Percentiles rank a stretch among this genome's conserved stretches.
Evolutionary conservation across 2,797 vertebrate genomes (phyloP).

Genomic region (Tragopan temminckii): DNA sequence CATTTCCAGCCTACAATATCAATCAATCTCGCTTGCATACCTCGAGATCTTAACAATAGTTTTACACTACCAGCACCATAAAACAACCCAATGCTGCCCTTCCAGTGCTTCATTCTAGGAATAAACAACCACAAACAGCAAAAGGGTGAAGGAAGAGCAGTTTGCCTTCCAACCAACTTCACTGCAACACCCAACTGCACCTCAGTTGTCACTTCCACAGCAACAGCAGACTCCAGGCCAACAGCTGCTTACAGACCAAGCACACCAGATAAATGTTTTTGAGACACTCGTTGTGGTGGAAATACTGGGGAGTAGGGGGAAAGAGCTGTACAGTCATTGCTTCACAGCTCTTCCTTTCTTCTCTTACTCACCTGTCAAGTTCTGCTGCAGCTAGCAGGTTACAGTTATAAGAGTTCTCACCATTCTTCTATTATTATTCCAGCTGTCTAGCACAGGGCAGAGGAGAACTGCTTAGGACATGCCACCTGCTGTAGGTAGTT

Average conservation of each 20-base stretch:
- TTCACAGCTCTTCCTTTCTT: background rate
- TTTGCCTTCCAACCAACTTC: background rate
- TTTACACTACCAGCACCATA: background rate
- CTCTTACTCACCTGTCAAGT: background rate
- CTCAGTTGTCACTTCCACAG: background rate
- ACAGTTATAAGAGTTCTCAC: background rate
- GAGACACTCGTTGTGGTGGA: background rate
- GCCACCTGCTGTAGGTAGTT: background rate
- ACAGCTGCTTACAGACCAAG: background rate
- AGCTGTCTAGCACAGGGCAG: background rate
- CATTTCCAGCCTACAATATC: background rate
- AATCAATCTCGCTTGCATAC: background rate
- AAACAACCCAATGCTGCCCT: background rate
- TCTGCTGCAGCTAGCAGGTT: background rate
- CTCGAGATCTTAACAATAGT: background rate
- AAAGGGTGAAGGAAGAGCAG: background rate
- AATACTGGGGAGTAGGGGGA: fast-evolving
- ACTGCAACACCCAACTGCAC: background rate
- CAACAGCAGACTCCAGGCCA: background rate
- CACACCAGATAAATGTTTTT: background rate
- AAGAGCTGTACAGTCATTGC: background rate
- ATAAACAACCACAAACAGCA: background rate
- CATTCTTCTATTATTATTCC: background rate
- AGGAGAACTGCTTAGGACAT: background rate
- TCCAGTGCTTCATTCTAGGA: background rate